Conservation (phyloP, 2,888 invertebrate genomes). For the Seira sanloemensis region DNA sequence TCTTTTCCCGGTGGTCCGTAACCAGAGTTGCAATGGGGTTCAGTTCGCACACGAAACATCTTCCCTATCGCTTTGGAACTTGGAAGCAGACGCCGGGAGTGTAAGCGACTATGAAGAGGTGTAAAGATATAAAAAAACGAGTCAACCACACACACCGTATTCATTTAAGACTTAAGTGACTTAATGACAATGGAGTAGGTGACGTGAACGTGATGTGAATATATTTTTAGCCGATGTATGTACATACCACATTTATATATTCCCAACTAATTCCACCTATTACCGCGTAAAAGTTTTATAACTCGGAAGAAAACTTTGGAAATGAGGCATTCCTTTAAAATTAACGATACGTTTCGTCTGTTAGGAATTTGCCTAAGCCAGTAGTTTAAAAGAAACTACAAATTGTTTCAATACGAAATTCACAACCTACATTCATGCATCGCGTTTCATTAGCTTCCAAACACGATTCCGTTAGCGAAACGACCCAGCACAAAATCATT, state of each 20-base stretch:
- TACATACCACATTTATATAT: too few relatives aligned
- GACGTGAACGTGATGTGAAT: slow-evolving; percentile 43
- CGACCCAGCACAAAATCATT: not conserved
- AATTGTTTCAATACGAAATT: not conserved
- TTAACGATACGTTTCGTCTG: slow-evolving; percentile 4
- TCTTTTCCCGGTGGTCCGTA: not conserved
- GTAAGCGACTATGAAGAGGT: not conserved
- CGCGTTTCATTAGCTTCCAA: not conserved
- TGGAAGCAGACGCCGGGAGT: not conserved
- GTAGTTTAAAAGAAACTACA: not conserved
- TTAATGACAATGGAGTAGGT: slow-evolving; percentile 50
- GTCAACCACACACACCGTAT: slow-evolving; percentile 11
- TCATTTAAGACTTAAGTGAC: slow-evolving; percentile 44
- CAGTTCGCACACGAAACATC: not conserved
- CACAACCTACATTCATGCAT: not conserved
- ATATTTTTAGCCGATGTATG: slow-evolving; percentile 49
- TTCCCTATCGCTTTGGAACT: too few relatives aligned
- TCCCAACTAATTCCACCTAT: too few relatives aligned
- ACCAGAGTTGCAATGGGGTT: not conserved
- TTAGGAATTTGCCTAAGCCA: not conserved
- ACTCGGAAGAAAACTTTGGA: not conserved
- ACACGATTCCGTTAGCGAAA: not conserved
- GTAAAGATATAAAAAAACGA: not conserved
- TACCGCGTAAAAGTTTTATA: too few relatives aligned
- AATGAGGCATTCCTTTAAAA: not conserved